Percentiles rank a stretch among this genome's conserved stretches.
Evolutionary conservation across 2,797 vertebrate genomes (phyloP).

Genomic region (Lepus townsendii): DNA sequence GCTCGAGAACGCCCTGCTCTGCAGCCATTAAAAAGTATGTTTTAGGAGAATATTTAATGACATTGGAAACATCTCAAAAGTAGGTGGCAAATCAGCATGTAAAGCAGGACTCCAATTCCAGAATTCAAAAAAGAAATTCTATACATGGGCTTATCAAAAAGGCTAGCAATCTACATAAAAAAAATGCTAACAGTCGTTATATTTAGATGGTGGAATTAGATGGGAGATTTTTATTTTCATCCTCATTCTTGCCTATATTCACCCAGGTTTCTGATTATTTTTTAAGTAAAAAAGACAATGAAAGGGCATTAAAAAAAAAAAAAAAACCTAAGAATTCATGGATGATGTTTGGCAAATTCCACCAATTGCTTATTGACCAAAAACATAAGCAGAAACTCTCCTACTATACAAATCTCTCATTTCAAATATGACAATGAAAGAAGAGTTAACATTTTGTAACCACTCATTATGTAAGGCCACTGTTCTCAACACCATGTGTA

Average conservation of each 20-base stretch:
- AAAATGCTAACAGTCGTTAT: conserved; percentile 68
- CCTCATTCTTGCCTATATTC: not conserved
- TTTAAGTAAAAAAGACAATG: conserved; percentile 26
- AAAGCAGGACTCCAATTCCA: conserved; percentile 62
- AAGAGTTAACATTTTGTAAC: conserved; percentile 48
- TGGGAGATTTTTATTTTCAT: conserved; percentile 22
- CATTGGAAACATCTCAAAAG: conserved; percentile 70
- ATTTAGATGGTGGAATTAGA: conserved; percentile 7
- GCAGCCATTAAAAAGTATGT: conserved; percentile 55
- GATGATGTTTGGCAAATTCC: not conserved
- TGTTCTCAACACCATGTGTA: not conserved
- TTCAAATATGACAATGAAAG: conserved; percentile 5
- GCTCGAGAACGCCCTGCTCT: not conserved
- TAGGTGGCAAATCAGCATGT: conserved; percentile 69
- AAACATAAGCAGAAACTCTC: conserved; percentile 19
- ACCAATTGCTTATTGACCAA: conserved; percentile 49
- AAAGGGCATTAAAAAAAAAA: not conserved
- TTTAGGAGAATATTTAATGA: conserved; percentile 69
- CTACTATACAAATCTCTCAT: conserved; percentile 13
- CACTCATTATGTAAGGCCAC: not conserved
- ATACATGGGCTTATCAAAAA: conserved; percentile 34
- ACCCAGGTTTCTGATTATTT: conserved; percentile 34
- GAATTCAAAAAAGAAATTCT: conserved; percentile 66
- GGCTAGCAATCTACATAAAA: conserved; percentile 6
- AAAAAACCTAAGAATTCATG: not conserved